A percentile compares a stretch with the other conserved stretches of the same genome.
Conservation (phyloP, 2,888 invertebrate genomes). For the Spicauda simplicius region DNA sequence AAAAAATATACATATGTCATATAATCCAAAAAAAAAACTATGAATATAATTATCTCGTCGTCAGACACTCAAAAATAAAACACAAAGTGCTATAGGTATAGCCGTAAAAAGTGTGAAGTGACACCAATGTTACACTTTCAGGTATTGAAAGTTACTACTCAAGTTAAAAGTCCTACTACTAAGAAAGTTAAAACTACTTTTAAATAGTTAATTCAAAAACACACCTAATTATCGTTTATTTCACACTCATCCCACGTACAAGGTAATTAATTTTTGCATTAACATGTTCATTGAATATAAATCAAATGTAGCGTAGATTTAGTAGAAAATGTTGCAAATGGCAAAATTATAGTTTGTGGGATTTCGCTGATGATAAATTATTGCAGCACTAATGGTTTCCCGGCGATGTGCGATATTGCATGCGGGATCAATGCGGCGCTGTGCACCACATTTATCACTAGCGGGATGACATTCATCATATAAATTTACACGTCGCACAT, state of each 20-base stretch:
- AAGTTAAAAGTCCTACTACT: too few species aligned
- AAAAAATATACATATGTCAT: too few species aligned
- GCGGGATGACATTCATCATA: constrained; percentile 3
- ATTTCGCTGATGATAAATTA: constrained; percentile 17
- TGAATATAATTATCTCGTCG: too few species aligned
- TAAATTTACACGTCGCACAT: neutral
- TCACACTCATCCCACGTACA: neutral
- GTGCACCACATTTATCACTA: constrained; percentile 5
- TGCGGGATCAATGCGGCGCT: constrained; percentile 12
- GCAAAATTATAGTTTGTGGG: neutral
- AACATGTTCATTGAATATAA: neutral
- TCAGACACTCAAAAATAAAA: too few species aligned
- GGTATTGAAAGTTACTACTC: too few species aligned
- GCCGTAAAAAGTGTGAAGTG: too few species aligned
- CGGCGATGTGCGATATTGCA: constrained; percentile 25
- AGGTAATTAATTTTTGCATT: neutral
- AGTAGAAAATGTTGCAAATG: constrained; percentile 1
- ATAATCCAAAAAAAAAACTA: too few species aligned
- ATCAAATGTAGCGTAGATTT: neutral
- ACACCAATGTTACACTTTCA: too few species aligned
- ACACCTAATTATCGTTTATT: neutral
- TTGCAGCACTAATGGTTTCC: constrained; percentile 10
- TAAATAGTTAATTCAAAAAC: too few species aligned
- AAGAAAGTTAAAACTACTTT: too few species aligned
- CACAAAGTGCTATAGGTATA: too few species aligned